A percentile compares a stretch with the other conserved stretches of the same genome.
phyloP scores from a whole-genome alignment of 1,140 invertebrate genomes.

The Neoseiulus cucumeris region DNA sequence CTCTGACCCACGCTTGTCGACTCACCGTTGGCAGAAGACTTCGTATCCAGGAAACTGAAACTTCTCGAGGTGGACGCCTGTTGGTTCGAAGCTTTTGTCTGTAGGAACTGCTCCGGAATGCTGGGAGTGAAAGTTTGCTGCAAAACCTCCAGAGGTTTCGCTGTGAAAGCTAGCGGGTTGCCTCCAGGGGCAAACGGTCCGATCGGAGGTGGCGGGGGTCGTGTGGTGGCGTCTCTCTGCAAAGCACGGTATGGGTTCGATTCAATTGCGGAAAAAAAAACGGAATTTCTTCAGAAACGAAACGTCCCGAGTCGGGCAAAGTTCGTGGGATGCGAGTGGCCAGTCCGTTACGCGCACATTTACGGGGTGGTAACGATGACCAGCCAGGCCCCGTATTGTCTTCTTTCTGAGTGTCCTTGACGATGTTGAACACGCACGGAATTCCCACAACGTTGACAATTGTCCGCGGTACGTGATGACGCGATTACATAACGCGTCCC shows the following conservation, averaged over 20 bases:
- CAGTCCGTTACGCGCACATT: too few species aligned
- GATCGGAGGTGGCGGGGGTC: neutral
- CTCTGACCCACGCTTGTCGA: too few species aligned
- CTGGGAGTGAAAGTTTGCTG: constrained; percentile 3
- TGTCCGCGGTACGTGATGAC: too few species aligned
- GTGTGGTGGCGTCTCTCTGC: neutral
- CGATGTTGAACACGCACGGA: too few species aligned
- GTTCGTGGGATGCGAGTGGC: too few species aligned
- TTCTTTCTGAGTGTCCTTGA: too few species aligned
- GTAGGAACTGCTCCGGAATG: neutral
- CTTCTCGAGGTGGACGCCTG: neutral
- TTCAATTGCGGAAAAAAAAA: neutral
- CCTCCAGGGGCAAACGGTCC: neutral
- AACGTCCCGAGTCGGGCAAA: too few species aligned
- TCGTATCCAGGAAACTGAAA: constrained; percentile 4
- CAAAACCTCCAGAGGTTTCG: neutral
- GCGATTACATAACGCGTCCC: too few species aligned
- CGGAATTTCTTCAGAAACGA: too few species aligned
- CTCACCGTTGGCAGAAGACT: neutral
- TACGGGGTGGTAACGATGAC: too few species aligned
- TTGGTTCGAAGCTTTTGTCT: constrained; percentile 1
- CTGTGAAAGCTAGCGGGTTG: neutral
- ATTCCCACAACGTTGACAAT: too few species aligned
- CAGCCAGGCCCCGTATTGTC: too few species aligned
- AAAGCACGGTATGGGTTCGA: neutral